A percentile compares a stretch with the other conserved stretches of the same genome.
phyloP scores from a whole-genome alignment of 2,888 invertebrate genomes.

The Steinernema scapterisci region DNA sequence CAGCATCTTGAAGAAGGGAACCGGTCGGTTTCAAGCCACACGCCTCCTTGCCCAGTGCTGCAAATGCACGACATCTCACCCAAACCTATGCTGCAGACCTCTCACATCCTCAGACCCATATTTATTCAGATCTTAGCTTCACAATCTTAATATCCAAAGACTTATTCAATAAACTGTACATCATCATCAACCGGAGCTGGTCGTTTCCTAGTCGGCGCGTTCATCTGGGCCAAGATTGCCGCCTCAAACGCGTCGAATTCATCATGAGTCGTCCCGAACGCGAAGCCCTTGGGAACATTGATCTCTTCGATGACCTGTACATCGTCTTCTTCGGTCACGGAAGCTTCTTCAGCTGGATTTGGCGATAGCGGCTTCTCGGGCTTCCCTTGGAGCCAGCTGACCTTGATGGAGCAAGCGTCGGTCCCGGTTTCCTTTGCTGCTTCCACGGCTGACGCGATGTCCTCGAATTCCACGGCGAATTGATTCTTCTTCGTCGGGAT shows the following conservation, averaged over 20 bases:
- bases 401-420: neutral
- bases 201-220: neutral
- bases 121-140: no score
- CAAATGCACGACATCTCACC: no score
- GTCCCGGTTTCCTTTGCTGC: neutral
- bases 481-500: neutral
- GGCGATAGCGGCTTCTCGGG: neutral
- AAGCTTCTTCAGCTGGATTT: neutral
- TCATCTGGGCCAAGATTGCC: conserved; percentile 16
- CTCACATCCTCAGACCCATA: no score
- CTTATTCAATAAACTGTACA: neutral
- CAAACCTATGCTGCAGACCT: no score
- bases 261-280: neutral
- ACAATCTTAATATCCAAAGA: no score
- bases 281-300: conserved; percentile 11
- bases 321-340: neutral
- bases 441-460: neutral
- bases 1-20: no score
- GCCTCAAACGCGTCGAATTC: conserved; percentile 26
- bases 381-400: neutral
- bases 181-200: neutral
- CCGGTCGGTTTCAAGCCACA: no score
- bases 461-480: neutral
- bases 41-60: no score
- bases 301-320: neutral